Conservation (phyloP, 2,113 vertebrate genomes). For the Barbus barbus region DNA sequence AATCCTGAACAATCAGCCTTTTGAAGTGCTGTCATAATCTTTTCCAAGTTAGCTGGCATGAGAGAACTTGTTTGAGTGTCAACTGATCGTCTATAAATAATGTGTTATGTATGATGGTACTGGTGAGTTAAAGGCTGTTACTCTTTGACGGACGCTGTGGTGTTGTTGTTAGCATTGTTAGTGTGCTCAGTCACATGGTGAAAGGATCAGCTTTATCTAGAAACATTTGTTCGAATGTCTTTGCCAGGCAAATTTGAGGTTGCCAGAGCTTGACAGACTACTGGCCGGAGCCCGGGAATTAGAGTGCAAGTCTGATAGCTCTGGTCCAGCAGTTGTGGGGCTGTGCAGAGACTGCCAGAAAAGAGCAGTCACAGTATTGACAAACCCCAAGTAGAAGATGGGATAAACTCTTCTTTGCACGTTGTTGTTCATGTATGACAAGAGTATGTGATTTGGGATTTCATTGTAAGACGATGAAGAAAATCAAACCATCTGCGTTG, state of each 20-base stretch:
- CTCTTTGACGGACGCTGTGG: not conserved
- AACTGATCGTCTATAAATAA: not conserved
- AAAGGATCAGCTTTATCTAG: slow-evolving; percentile 33
- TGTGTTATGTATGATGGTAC: not conserved
- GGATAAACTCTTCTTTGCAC: slow-evolving; percentile 17
- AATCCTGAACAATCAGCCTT: not conserved
- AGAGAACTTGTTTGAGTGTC: not conserved
- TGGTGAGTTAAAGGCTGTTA: too few species aligned
- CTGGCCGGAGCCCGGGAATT: slow-evolving; percentile 23
- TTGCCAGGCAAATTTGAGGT: slow-evolving; percentile 38
- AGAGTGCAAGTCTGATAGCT: slow-evolving; percentile 41
- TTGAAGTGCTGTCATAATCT: not conserved
- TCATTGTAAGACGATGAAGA: not conserved
- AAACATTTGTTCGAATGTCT: slow-evolving; percentile 16
- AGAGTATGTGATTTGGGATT: not conserved
- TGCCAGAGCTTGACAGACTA: slow-evolving; percentile 31
- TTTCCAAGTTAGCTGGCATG: not conserved
- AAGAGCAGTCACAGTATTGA: not conserved
- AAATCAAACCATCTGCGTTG: too few species aligned
- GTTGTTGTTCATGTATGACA: not conserved
- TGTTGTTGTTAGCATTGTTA: slow-evolving; percentile 27
- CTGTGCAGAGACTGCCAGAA: not conserved
- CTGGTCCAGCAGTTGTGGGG: slow-evolving; percentile 9
- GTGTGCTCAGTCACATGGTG: slow-evolving; percentile 12
- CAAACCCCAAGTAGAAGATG: not conserved